A percentile compares a stretch with the other conserved stretches of the same genome.
Evolutionary conservation across 2,797 vertebrate species (phyloP).

Genomic region (Moxostoma hubbsi): DNA sequence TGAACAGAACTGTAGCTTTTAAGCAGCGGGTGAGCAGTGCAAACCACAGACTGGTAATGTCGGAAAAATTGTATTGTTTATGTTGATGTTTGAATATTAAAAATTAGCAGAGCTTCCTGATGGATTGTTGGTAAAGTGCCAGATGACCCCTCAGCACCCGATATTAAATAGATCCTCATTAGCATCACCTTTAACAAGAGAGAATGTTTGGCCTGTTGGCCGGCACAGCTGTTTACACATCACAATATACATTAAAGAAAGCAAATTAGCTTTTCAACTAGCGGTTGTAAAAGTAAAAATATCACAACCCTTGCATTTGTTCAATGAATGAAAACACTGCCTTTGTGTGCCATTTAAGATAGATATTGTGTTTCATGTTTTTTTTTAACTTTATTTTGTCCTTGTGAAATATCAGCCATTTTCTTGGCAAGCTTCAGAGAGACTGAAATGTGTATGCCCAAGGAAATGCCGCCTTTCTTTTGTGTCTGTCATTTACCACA

Average conservation of each 20-base stretch:
- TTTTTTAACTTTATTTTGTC: constrained; percentile 19
- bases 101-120: neutral
- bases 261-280: constrained; percentile 15
- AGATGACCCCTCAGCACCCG: neutral
- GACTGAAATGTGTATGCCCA: constrained; percentile 37
- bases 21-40: neutral
- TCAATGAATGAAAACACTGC: neutral
- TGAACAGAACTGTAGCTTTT: too few relatives aligned
- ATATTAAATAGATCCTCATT: constrained; percentile 28
- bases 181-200: constrained; percentile 23
- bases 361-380: constrained; percentile 11
- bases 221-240: constrained; percentile 21
- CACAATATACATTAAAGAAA: neutral
- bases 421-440: constrained; percentile 22
- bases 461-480: constrained; percentile 15
- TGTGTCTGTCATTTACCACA: constrained; percentile 25
- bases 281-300: neutral
- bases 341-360: neutral
- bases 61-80: neutral
- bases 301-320: constrained; percentile 18
- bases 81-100: neutral
- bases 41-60: neutral
- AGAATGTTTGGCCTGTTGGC: neutral
- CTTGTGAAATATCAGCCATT: constrained; percentile 24
- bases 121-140: neutral